phyloP scores from a whole-genome alignment of 2,888 invertebrate genomes.

The Noctua comes region DNA sequence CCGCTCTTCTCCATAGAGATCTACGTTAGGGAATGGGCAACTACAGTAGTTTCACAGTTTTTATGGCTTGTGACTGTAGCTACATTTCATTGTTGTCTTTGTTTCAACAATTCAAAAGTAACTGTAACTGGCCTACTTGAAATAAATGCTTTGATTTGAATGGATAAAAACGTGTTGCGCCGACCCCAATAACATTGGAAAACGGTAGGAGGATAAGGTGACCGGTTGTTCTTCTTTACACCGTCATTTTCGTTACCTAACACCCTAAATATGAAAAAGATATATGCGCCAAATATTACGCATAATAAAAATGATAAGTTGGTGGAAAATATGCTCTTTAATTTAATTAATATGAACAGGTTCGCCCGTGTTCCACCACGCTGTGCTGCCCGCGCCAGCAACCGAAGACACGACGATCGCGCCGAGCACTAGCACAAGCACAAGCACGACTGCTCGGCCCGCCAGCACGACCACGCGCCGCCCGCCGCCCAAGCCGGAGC shows the following conservation, averaged over 20 bases:
- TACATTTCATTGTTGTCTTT: too few species aligned
- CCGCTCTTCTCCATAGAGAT: too few species aligned
- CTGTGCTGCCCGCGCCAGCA: conserved; percentile 49
- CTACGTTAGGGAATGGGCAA: too few species aligned
- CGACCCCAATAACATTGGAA: background rate
- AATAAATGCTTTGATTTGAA: too few species aligned
- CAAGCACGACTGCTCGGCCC: conserved; percentile 53
- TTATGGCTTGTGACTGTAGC: too few species aligned
- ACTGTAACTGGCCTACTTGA: too few species aligned
- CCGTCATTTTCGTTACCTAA: background rate
- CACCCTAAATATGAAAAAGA: background rate
- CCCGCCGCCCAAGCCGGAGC: conserved; percentile 81
- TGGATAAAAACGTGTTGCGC: too few species aligned
- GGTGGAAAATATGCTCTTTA: background rate
- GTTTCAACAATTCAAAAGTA: too few species aligned
- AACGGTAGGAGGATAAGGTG: background rate
- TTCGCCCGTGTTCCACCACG: conserved; percentile 21
- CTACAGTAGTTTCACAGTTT: too few species aligned
- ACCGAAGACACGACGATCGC: conserved; percentile 50
- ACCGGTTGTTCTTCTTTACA: background rate
- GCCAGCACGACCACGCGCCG: conserved; percentile 72
- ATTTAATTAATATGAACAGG: background rate
- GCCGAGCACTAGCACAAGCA: conserved; percentile 49
- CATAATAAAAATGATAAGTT: background rate
- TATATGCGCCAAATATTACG: background rate